Base-by-base conservation (phyloP, 2,113 vertebrate species). In the Aix galericulata region DNA sequence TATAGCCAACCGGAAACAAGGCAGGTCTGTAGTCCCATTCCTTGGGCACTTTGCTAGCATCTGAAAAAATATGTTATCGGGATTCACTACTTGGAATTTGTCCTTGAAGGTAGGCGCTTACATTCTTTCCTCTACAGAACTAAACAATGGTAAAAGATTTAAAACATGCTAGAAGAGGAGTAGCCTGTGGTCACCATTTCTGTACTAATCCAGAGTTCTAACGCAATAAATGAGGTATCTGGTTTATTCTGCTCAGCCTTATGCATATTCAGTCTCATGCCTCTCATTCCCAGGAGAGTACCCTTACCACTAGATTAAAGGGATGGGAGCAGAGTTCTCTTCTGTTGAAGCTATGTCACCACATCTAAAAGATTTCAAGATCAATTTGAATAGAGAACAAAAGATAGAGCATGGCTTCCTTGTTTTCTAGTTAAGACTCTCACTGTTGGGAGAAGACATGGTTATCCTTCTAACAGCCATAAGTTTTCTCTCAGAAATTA, bases 331-430 rank as follows among this genome's bases (percentile, higher is more conserved):
- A 93, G 87, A 85, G 21, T 59, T 87, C 59, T 42, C 38, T 62
- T 59, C 71, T 5, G 1, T 0, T 3, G 14, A 85, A 94, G 67
- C 40, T 59, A 36, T 46, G 36, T 67, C 78, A 82, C 34, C 36
- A n/a, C 59, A 77, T 87, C 71, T 44, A 38, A 84, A 79, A 87
- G 83, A 93, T 93, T 93, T 53, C 62, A 93, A 68, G 77, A 94
- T 73, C n/a, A 91, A 48, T 82, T 75, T 79, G 59, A 81, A 31
- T 2, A 72, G 34, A 71, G 59, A 82, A 76, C 6, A 53, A 74
- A 38, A 74, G 21, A 80, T 55, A 44, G 44, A 63, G 6, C 18
- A 23, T 2, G 20, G 40, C 14, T 48, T 88, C 27, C 72, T 22
- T 67, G 13, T 55, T 46, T 75, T 55, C 62, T 53, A 3, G 62